Percentiles rank a stretch among this genome's conserved stretches.
Conservation (phyloP, 2,888 invertebrate genomes). For the Asteroscopus sphinx region DNA sequence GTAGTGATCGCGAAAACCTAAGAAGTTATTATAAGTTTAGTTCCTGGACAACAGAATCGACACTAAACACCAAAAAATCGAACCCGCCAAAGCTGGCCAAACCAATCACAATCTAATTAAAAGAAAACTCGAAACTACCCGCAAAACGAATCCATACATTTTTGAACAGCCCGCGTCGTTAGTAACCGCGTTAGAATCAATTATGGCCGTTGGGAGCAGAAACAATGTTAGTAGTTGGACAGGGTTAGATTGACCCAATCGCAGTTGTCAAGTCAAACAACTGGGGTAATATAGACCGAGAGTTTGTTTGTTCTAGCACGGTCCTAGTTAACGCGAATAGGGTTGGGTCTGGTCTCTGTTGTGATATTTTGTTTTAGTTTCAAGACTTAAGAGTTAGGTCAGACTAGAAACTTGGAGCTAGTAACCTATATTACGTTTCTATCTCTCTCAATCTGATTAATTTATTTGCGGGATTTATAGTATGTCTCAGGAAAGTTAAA, state of each 20-base stretch:
- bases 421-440: too few species aligned
- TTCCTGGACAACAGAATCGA: too few species aligned
- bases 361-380: conserved; percentile 24
- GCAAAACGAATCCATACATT: background rate
- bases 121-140: background rate
- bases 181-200: conserved; percentile 11
- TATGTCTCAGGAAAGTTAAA: too few species aligned
- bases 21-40: too few species aligned
- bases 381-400: conserved; percentile 27
- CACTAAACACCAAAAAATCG: background rate
- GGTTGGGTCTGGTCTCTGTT: conserved; percentile 11
- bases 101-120: background rate
- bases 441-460: too few species aligned
- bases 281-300: conserved; percentile 36
- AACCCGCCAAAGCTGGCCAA: background rate
- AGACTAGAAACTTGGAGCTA: conserved; percentile 10
- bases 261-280: conserved; percentile 62
- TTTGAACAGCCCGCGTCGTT: conserved; percentile 2
- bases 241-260: conserved; percentile 44
- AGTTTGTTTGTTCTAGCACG: conserved; percentile 41
- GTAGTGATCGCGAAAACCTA: too few species aligned
- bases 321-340: conserved; percentile 34
- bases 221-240: conserved; percentile 10
- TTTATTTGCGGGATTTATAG: too few species aligned
- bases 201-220: conserved; percentile 1